Base-by-base conservation (phyloP, 2,113 vertebrate species). In the Rhombomys opimus region DNA sequence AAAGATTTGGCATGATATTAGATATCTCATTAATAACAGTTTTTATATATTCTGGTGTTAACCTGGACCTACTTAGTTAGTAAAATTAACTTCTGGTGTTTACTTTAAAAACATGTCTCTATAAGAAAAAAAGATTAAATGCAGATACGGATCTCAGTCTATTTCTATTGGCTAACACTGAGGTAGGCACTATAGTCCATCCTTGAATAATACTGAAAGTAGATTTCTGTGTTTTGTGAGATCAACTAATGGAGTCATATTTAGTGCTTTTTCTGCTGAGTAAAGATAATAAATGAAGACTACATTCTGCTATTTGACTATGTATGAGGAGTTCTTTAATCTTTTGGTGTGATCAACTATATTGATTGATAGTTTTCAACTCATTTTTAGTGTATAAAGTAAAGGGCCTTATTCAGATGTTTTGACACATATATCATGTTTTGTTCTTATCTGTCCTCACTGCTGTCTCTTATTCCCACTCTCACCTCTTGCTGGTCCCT, bases 261-360 rank as follows among this genome's bases (percentile, higher is more conserved):
- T 72, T 72, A 41, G 23, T 11, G 68, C 52, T 35, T 72, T 3
- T 30, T 85, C 73, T 57, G 13, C 15, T n/a, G 78, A 59, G 41
- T 90, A 80, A 87, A 84, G 82, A 59, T n/a, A 82, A 50, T 32
- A 57, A 91, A 50, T 50, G 63, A 78, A 73, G 54, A 38, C 73
- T 91, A 38, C 72, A 72, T 41, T 77, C 46, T 89, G 5, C 70
- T 18, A 27, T 59, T 78, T 52, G 61, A 76, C 59, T 41, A 18
- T 84, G 57, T 76, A 5, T 89, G 91, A 89, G 32, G 84, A 14
- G 92, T 75, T 76, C 68, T 89, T 88, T 72, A 57, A 38, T 88
- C 50, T 57, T n/a, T 88, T 38, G 25, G 13, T 87, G 25, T 63
- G 38, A 13, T 81, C 27, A 87, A 22, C 59, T 52, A 12, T 41